Evolutionary conservation across 92 coral and sea anemone species (phyloP).

Genomic region (Umimayanthus kanabou): DNA sequence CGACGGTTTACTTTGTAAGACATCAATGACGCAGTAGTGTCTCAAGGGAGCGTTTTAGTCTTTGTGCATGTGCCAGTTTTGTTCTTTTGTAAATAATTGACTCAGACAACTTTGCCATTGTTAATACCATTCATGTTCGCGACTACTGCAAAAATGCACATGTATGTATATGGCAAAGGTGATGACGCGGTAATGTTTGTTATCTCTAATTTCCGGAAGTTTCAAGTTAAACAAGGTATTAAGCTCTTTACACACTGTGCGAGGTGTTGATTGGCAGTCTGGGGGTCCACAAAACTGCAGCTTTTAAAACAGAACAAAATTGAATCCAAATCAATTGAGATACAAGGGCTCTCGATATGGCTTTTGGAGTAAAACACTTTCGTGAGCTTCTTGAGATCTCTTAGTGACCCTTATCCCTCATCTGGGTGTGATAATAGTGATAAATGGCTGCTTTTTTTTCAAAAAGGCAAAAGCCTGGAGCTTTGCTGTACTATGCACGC

Average conservation of each 20-base stretch:
- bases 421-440: no score
- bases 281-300: no score
- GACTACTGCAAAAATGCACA: background rate
- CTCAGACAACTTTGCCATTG: background rate
- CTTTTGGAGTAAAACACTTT: no score
- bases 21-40: background rate
- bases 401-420: no score
- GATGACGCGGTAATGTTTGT: background rate
- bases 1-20: background rate
- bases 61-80: background rate
- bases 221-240: background rate
- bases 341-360: no score
- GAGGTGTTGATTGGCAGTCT: background rate
- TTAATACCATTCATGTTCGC: background rate
- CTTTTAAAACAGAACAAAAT: no score
- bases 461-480: no score
- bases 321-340: no score
- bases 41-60: background rate
- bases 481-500: no score
- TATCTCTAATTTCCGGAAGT: slow-evolving; percentile 2
- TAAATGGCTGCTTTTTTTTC: no score
- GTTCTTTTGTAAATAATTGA: background rate
- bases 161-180: background rate
- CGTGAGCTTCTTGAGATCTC: no score
- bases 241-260: background rate